phyloP scores from a whole-genome alignment of 2,888 invertebrate species.

The Fragum fragum region DNA sequence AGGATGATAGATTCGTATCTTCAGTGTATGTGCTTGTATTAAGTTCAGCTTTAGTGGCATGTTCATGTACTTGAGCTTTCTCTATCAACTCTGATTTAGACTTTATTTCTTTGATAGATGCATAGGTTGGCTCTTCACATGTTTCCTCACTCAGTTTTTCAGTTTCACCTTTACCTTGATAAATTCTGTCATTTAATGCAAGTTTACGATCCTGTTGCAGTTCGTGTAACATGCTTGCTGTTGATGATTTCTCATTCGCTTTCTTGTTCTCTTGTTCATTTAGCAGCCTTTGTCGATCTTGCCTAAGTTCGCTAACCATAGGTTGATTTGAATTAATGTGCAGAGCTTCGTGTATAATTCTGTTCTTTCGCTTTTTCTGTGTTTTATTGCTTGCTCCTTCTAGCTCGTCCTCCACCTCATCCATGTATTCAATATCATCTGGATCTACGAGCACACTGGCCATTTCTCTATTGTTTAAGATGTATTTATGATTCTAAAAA shows the following conservation, averaged over 20 bases:
- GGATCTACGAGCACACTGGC: slow-evolving; percentile 54
- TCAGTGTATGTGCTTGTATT: not conserved
- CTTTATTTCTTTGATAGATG: not conserved
- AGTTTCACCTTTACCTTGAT: not conserved
- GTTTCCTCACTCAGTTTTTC: not conserved
- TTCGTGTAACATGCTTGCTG: slow-evolving; percentile 11
- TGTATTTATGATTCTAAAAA: too few relatives aligned
- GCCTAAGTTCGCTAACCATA: slow-evolving; percentile 39
- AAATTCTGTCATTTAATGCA: slow-evolving; percentile 15
- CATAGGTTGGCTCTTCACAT: not conserved
- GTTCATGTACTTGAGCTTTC: not conserved
- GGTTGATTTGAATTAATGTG: slow-evolving; percentile 29
- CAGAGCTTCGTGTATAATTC: slow-evolving; percentile 32
- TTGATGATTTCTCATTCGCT: not conserved
- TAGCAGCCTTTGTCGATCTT: slow-evolving; percentile 43
- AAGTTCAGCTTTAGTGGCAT: slow-evolving; percentile 5
- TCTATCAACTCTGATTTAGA: not conserved
- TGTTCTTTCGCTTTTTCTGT: slow-evolving; percentile 27
- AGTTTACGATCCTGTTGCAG: slow-evolving; percentile 17
- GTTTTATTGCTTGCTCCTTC: slow-evolving; percentile 13
- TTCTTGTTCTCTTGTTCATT: slow-evolving; percentile 1
- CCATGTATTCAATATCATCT: slow-evolving; percentile 52
- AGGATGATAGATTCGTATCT: not conserved
- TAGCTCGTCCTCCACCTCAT: slow-evolving; percentile 43
- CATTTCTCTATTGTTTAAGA: too few relatives aligned